A percentile compares a stretch with the other conserved stretches of the same genome.
phyloP scores from a whole-genome alignment of 2,888 invertebrate genomes.

The Melieria picta region DNA sequence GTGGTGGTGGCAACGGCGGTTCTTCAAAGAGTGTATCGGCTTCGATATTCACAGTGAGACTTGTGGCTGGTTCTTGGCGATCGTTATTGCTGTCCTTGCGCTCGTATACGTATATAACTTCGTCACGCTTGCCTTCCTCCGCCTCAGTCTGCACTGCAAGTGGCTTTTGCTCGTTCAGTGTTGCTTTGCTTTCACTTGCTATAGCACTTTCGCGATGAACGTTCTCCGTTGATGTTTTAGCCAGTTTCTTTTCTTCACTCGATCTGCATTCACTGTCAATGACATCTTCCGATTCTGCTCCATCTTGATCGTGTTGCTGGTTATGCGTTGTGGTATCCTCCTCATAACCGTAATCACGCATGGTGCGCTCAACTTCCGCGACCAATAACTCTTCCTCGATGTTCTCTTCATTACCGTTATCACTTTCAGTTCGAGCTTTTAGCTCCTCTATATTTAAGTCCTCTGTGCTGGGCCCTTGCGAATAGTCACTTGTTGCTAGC shows the following conservation, averaged over 20 bases:
- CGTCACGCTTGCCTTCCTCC: conserved; percentile 40
- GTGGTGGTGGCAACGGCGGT: conserved; percentile 56
- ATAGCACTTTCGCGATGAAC: neutral
- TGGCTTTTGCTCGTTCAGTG: conserved; percentile 30
- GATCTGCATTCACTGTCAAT: neutral
- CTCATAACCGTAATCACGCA: conserved; percentile 12
- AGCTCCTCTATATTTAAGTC: conserved; percentile 57
- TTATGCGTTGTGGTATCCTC: conserved; percentile 42
- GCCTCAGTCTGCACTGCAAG: conserved; percentile 28
- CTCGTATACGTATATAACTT: conserved; percentile 28
- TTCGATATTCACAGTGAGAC: conserved; percentile 46
- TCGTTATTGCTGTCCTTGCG: conserved; percentile 44
- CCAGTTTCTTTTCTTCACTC: conserved; percentile 32
- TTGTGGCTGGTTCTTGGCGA: conserved; percentile 47
- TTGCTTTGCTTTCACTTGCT: neutral
- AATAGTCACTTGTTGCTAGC: conserved; percentile 53
- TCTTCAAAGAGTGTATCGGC: conserved; percentile 37
- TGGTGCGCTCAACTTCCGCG: conserved; percentile 22
- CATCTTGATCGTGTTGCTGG: neutral
- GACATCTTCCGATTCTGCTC: conserved; percentile 14
- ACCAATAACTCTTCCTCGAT: conserved; percentile 34
- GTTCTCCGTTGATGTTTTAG: too few species aligned
- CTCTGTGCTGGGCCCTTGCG: conserved; percentile 55
- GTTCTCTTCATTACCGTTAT: conserved; percentile 37
- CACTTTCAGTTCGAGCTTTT: conserved; percentile 41